Conservation (phyloP, 1,140 invertebrate genomes). For the Glossosoma conforme region DNA sequence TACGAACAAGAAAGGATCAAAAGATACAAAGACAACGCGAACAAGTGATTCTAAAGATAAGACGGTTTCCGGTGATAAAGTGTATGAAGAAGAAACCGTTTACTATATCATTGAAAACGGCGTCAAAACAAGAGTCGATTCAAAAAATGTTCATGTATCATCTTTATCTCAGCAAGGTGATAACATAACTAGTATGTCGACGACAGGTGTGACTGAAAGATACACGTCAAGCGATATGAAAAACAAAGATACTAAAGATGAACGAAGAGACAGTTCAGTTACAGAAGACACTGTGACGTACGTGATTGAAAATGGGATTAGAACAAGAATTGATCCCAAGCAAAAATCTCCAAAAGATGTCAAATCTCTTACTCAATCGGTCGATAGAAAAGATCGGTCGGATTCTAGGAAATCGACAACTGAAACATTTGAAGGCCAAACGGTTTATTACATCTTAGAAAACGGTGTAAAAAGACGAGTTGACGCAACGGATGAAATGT, state of each 20-base stretch:
- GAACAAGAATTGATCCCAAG: slow-evolving; percentile 9
- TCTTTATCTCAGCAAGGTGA: no score
- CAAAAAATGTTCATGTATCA: no score
- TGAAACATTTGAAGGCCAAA: not conserved
- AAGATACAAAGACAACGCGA: not conserved
- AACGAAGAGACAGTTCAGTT: no score
- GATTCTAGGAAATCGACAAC: not conserved
- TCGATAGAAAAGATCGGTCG: not conserved
- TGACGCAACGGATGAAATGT: no score
- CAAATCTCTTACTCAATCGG: not conserved
- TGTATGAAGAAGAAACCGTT: not conserved
- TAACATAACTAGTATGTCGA: no score
- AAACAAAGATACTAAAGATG: no score
- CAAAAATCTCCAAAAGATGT: slow-evolving; percentile 2
- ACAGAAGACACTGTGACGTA: slow-evolving; percentile 21
- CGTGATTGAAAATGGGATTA: slow-evolving; percentile 30
- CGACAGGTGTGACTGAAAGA: not conserved
- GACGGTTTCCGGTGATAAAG: not conserved
- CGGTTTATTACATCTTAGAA: slow-evolving; percentile 8
- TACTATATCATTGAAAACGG: slow-evolving; percentile 24
- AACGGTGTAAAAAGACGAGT: no score
- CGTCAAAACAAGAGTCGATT: slow-evolving; percentile 7
- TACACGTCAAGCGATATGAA: no score
- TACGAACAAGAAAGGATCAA: no score
- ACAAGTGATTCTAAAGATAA: not conserved